These are phyloP conservation scores for Heliothis peltigera DNA, from an alignment of 2,888 invertebrate species.

Conservation along the genomic window DNA sequence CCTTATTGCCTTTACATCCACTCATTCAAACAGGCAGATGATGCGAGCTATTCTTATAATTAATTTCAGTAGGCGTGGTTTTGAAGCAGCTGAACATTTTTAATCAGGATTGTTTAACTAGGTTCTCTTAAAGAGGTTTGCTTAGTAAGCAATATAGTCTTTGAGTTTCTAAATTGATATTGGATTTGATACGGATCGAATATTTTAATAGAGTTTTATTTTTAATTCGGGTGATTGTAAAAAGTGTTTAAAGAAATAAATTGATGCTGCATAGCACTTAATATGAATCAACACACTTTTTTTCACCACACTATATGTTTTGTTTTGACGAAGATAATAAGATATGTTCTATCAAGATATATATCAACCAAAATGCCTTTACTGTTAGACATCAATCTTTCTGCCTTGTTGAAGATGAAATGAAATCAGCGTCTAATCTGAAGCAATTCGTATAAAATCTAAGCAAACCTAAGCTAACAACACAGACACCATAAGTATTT, in stretches of 20 bases:
- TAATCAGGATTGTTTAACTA: constrained; percentile 65
- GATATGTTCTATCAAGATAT: not conserved
- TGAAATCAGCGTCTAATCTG: no score
- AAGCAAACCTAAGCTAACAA: not conserved
- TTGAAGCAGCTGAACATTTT: constrained; percentile 69
- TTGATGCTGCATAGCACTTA: not conserved
- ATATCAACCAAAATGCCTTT: no score
- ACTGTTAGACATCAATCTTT: no score
- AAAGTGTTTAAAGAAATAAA: constrained; percentile 12
- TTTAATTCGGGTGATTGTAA: not conserved
- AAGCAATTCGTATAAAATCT: not conserved
- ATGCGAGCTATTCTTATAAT: constrained; percentile 71
- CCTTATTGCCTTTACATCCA: constrained; percentile 51
- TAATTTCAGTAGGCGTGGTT: constrained; percentile 72
- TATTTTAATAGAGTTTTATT: constrained; percentile 5
- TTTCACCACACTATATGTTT: no score
- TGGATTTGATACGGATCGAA: constrained; percentile 1
- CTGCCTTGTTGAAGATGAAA: not conserved
- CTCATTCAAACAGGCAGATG: constrained; percentile 64
- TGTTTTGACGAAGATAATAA: not conserved
- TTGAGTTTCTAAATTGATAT: constrained; percentile 43
- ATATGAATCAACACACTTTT: not conserved
- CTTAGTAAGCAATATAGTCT: constrained; percentile 55
- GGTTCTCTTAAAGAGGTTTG: constrained; percentile 52
- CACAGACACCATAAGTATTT: constrained; percentile 3